These are phyloP conservation scores for Slavum lentiscoides DNA, from an alignment of 2,888 invertebrate genomes.

Conservation along the genomic window DNA sequence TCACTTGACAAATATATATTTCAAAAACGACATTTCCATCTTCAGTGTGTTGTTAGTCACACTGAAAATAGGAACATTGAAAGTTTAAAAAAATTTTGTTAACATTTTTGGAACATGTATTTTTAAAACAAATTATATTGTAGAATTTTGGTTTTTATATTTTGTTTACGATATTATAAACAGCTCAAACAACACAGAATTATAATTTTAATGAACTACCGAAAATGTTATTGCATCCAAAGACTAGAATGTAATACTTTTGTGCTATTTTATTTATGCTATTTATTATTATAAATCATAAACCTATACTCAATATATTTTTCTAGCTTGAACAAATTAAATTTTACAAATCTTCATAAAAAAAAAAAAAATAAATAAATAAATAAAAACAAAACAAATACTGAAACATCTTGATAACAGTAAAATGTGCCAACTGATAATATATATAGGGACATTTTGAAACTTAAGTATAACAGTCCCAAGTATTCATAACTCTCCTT, in stretches of 20 bases:
- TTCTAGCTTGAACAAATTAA: not conserved
- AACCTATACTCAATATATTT: not conserved
- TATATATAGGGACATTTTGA: conserved; percentile 45
- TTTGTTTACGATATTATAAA: not conserved
- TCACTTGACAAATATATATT: too few species aligned
- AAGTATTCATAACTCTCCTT: conserved; percentile 52
- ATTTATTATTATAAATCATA: conserved; percentile 23
- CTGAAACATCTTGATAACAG: conserved; percentile 45
- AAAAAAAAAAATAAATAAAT: not conserved
- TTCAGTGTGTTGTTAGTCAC: too few species aligned
- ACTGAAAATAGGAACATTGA: too few species aligned
- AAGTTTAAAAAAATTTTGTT: too few species aligned
- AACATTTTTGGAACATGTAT: too few species aligned
- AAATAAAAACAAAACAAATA: conserved; percentile 14
- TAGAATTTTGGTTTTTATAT: too few species aligned
- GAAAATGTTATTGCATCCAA: conserved; percentile 19
- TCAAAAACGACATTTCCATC: too few species aligned
- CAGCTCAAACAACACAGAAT: not conserved
- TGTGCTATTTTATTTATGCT: not conserved
- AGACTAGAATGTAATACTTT: conserved; percentile 39
- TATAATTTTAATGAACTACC: not conserved
- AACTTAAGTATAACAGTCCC: conserved; percentile 51
- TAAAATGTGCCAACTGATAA: conserved; percentile 35
- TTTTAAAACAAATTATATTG: too few species aligned
- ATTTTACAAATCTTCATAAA: not conserved